Evolutionary conservation across 2,113 vertebrate genomes (phyloP).

Genomic region (Erythrolamprus reginae): DNA sequence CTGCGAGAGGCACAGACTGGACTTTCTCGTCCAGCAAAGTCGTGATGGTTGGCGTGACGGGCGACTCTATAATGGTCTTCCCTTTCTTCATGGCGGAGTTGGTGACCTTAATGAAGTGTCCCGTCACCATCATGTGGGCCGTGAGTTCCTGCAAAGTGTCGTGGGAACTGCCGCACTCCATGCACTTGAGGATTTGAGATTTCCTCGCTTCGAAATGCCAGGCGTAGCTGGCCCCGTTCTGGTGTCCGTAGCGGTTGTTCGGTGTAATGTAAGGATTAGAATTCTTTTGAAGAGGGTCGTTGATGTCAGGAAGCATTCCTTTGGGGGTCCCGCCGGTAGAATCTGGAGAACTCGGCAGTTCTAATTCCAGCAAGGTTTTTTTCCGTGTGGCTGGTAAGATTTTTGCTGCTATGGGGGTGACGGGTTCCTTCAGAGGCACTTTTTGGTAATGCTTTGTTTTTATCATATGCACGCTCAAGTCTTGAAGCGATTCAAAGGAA

Average conservation of each 20-base stretch:
- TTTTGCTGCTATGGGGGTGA: conserved; percentile 93
- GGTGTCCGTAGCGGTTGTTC: conserved; percentile 96
- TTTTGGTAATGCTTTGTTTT: conserved; percentile 99
- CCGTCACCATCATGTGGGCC: conserved; percentile 98
- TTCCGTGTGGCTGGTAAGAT: conserved; percentile 89
- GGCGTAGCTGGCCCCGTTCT: conserved; percentile 97
- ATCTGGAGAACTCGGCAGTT: conserved; percentile 94
- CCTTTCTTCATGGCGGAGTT: conserved; percentile 98
- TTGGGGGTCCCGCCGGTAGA: conserved; percentile 90
- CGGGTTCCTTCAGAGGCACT: conserved; percentile 99
- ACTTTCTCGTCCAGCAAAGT: conserved; percentile 86
- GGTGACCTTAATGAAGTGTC: conserved; percentile 98
- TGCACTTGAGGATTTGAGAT: conserved; percentile 97
- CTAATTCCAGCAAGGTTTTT: conserved; percentile 86
- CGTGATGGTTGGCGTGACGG: conserved; percentile 68
- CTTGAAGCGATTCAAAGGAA: conserved; percentile 98
- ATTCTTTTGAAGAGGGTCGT: conserved; percentile 85
- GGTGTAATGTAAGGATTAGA: conserved; percentile 93
- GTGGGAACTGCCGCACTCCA: conserved; percentile 97
- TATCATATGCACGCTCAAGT: conserved; percentile 98
- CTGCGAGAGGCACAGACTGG: conserved; percentile 93
- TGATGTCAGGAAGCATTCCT: conserved; percentile 74
- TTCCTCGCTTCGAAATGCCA: conserved; percentile 99
- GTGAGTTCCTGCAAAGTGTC: conserved; percentile 96
- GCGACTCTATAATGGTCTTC: conserved; percentile 87